A percentile compares a stretch with the other conserved stretches of the same genome.
Conservation (phyloP, 2,797 vertebrate species). For the Nyctalus aviator region DNA sequence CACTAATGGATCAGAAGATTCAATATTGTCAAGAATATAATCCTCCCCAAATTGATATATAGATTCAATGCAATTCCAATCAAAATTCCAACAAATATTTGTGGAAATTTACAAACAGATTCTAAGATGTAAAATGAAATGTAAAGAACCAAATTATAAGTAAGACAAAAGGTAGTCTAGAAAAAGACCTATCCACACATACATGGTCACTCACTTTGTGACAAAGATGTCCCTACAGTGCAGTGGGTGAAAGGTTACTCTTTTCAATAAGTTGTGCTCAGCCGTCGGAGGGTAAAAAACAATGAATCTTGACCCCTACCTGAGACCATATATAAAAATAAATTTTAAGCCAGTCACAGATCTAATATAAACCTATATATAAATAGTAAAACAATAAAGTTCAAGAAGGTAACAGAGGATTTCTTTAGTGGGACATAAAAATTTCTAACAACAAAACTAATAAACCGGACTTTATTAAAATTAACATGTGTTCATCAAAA, state of each 20-base stretch:
- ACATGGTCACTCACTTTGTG: background rate
- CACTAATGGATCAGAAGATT: background rate
- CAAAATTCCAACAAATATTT: constrained; percentile 29
- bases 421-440: constrained; percentile 23
- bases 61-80: background rate
- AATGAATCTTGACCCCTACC: background rate
- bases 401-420: constrained; percentile 42
- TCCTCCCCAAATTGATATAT: background rate
- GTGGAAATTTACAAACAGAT: constrained; percentile 44
- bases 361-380: background rate
- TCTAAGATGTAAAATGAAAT: constrained; percentile 40
- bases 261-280: background rate
- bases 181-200: background rate
- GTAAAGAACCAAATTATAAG: background rate
- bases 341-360: constrained; percentile 7
- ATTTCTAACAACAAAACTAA: constrained; percentile 26
- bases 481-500: constrained; percentile 19
- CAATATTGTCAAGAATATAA: constrained; percentile 20
- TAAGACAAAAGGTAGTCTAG: background rate
- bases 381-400: constrained; percentile 18
- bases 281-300: background rate
- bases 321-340: background rate
- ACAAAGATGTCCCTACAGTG: background rate
- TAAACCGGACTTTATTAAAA: background rate
- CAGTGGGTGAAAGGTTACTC: background rate